A percentile compares a stretch with the other conserved stretches of the same genome.
Conservation (phyloP, 1,140 invertebrate genomes). For the Acromyrmex charruanus region DNA sequence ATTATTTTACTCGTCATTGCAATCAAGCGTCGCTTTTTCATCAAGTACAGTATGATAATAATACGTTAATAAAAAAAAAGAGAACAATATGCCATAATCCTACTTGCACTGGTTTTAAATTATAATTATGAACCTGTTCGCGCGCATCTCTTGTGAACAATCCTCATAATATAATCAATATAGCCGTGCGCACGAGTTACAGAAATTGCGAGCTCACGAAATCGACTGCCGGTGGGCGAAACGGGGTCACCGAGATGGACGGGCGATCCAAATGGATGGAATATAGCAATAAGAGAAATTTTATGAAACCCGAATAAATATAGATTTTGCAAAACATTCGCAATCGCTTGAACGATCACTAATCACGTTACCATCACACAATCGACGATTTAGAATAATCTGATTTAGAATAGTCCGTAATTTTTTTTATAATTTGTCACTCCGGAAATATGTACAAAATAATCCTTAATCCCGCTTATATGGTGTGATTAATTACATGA, state of each 20-base stretch:
- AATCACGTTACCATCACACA: not conserved
- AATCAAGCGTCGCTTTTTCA: not conserved
- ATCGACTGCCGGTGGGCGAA: conserved; percentile 64
- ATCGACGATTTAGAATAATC: not conserved
- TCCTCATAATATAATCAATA: conserved; percentile 64
- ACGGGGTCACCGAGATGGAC: conserved; percentile 56
- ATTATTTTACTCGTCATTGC: conserved; percentile 6
- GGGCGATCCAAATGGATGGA: conserved; percentile 52
- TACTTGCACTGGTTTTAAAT: not conserved
- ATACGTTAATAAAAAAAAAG: not conserved
- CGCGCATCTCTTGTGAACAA: conserved; percentile 26
- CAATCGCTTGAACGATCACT: conserved; percentile 2
- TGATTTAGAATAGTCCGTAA: no score
- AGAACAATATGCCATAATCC: not conserved
- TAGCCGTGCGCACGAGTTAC: conserved; percentile 45
- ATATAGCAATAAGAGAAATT: conserved; percentile 59
- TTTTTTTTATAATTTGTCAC: no score
- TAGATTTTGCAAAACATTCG: conserved; percentile 41
- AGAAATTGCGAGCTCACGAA: conserved; percentile 73
- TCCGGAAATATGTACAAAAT: no score
- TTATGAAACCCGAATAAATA: conserved; percentile 41
- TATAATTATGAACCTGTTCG: not conserved
- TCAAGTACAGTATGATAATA: not conserved
- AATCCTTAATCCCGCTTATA: not conserved
- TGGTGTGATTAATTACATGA: not conserved